Conservation (phyloP, 2,888 invertebrate genomes). For the Sepioteuthis lessoniana region DNA sequence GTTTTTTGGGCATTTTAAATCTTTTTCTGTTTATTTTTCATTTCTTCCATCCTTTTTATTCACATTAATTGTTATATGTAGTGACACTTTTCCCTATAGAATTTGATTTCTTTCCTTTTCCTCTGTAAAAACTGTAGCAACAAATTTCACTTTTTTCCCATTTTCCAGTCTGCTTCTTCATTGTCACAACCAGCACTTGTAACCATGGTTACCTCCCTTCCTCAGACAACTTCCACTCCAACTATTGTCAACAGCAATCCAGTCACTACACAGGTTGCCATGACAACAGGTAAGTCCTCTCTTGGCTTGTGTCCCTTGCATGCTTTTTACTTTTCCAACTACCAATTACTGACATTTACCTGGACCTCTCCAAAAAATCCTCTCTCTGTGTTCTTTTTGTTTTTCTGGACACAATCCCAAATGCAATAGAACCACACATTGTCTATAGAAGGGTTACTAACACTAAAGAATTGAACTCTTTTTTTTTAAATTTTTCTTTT, state of each 20-base stretch:
- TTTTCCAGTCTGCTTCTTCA: conserved; percentile 50
- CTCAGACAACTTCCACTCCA: conserved; percentile 55
- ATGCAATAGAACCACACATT: too few species aligned
- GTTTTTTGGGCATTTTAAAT: too few species aligned
- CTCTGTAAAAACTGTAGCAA: conserved; percentile 34
- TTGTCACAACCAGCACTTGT: conserved; percentile 61
- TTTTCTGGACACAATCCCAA: not conserved
- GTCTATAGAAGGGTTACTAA: too few species aligned
- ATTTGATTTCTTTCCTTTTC: too few species aligned
- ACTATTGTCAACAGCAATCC: conserved; percentile 58
- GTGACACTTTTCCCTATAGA: too few species aligned
- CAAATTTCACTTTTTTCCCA: not conserved
- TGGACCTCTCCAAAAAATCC: not conserved
- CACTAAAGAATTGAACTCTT: too few species aligned
- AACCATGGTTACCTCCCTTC: conserved; percentile 70
- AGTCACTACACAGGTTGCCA: conserved; percentile 58
- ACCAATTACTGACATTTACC: not conserved
- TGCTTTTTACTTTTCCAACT: not conserved
- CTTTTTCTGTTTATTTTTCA: too few species aligned
- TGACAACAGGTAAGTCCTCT: conserved; percentile 58
- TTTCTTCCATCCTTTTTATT: too few species aligned
- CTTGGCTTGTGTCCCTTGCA: not conserved
- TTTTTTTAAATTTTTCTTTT: too few species aligned
- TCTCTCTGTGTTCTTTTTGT: not conserved
- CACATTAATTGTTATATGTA: too few species aligned